phyloP scores from a whole-genome alignment of 2,113 vertebrate genomes.

The Neodontobutis hainanensis region DNA sequence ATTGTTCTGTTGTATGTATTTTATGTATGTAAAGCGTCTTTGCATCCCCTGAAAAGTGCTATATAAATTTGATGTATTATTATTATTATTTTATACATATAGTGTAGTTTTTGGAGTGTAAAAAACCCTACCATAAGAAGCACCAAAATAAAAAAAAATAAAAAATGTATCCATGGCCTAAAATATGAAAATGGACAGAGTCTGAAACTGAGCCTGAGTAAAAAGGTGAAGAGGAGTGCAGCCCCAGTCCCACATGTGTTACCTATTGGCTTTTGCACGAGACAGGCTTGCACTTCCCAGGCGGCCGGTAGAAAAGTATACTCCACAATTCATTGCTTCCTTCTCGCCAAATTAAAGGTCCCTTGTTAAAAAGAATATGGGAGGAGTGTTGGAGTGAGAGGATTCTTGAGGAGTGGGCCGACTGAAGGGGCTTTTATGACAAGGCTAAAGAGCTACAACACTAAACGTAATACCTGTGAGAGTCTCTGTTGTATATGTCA shows the following conservation, averaged over 20 bases:
- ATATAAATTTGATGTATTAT: too few species aligned
- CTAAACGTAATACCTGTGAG: slow-evolving; percentile 16
- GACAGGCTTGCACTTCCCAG: slow-evolving; percentile 48
- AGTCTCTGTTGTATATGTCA: neutral
- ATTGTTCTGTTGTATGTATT: too few species aligned
- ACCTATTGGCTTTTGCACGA: slow-evolving; percentile 42
- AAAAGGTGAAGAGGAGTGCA: neutral
- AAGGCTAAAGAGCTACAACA: slow-evolving; percentile 15
- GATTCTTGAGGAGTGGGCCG: slow-evolving; percentile 36
- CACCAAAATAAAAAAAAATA: neutral
- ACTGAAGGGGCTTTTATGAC: slow-evolving; percentile 63
- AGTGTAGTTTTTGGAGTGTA: too few species aligned
- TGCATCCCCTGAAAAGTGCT: too few species aligned
- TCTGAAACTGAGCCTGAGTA: neutral
- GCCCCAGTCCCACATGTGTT: slow-evolving; percentile 57
- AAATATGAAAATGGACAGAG: neutral
- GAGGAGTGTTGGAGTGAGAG: slow-evolving; percentile 16
- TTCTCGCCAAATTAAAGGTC: slow-evolving; percentile 71
- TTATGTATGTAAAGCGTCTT: too few species aligned
- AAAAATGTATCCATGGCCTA: neutral
- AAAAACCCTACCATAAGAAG: too few species aligned
- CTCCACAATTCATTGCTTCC: slow-evolving; percentile 75
- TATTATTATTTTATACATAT: too few species aligned
- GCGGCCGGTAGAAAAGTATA: slow-evolving; percentile 60
- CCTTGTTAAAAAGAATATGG: slow-evolving; percentile 62